Base-by-base conservation (phyloP, 2,888 invertebrate species). In the Eurois occulta region DNA sequence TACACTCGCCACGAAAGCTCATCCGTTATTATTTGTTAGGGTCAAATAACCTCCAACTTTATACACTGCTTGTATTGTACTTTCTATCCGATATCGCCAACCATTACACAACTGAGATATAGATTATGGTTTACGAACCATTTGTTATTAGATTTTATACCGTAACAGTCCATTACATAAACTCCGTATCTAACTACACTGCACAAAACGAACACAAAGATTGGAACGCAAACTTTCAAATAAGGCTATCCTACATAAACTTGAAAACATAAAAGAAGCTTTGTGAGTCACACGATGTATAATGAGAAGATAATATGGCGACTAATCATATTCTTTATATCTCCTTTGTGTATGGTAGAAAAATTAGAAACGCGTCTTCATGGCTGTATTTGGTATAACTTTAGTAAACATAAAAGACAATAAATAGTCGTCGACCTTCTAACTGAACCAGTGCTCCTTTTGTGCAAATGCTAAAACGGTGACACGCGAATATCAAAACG, bases 31-130 rank as follows among this genome's bases (percentile, higher is more conserved):
- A 91, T 92, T 91, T 90, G 90, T 89, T 88, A 90, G 89, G 88
- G 91, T 91, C 90, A 90, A 91, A 90, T 89, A 91, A 91, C 89
- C 86, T 91, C 86, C 86, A 87, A 85, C 82, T 88, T 87, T 89
- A 88, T 83, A 87, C 74, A 86, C 87, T 86, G 90, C 85, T 88
- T 90, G 88, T 88, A 90, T 91, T 91, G 88, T 91, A 95, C 95
- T 96, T 96, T 96, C 95, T 94, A 96, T 95, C 95, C 91, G 95
- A 96, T 96, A 96, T 92, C 88, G 86, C 91, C 91, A 84, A 81
- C 90, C 90, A 93, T 94, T 94, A 93, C 92, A 91, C 90, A 93
- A 93, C 91, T 83, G 89, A 91, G 91, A 91, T 91, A 90, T 90
- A 92, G 92, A 92, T 93, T 91, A 92, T 90, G 90, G 89, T 90